Evolutionary conservation across 2,797 vertebrate genomes (phyloP), one percentile per base, ranked within the genome.

Genomic region (Gorsachius magnificus): DNA sequence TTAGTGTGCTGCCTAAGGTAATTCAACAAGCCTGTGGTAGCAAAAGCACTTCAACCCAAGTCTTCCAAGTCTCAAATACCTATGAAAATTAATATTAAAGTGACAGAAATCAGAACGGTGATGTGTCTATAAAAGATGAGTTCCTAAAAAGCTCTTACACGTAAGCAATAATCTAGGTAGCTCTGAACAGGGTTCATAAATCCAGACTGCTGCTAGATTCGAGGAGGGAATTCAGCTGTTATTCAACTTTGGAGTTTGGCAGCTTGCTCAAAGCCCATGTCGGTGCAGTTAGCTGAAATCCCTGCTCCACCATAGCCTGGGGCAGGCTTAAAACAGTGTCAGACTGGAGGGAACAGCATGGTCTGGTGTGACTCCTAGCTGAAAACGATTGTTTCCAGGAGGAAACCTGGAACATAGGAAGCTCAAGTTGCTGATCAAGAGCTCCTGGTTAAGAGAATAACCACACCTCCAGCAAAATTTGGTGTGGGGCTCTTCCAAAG

Each of bases 181-280:
- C 87, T 85, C 71, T 83, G 63, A 90, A 10, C 6, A 48, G 85
- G 43, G 46, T 38, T 72, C 87, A 91, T 92, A 96, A 96, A 92
- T 93, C 61, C 91, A 77, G 46, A 36, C 51, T 76, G 79, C 82
- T 88, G 89, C 65, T 92, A 57, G 69, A 26, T 79, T 53, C 70
- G 69, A 79, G 84, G 57, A 79, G 82, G 82, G 69, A 93, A 71
- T 92, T 96, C 83, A 96, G 90, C 80, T 80, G 78, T 78, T 90
- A 65, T 33, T 94, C 66, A 66, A 4, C 58, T 89, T n/a, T 41
- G 65, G 84, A 94, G 65, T 13, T 28, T 69, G 75, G 84, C 69
- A 79, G 81, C 79, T 85, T 94, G 92, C 89, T 82, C 65, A 26
- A n/a, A 91, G 89, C 95, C 94, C 65, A 25, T 51, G 19, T 26